Evolutionary conservation across 2,888 invertebrate species (phyloP), one percentile per base, ranked within the genome.

Genomic region (Rambutsinella grinnellia): DNA sequence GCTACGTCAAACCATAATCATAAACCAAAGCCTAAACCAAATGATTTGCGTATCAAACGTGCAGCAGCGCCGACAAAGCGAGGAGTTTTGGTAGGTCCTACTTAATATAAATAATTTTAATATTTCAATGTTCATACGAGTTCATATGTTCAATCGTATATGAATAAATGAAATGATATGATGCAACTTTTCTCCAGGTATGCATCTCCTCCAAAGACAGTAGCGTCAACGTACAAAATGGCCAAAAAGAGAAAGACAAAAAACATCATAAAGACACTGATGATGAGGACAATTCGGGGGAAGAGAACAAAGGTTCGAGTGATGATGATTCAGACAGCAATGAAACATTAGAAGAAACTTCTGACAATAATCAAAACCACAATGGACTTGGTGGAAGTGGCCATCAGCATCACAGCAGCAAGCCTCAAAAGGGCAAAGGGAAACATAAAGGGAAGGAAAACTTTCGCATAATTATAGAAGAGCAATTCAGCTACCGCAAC

Each of bases 401-500:
- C 19, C 15, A 49, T 49, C 49, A 49, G 6, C 15, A 49, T 49
- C 28, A 28, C 13, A 47, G 46, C 24, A n/a, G n/a, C 5, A 70
- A 76, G 44, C 57, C 76, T 8, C 19, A 3, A n/a, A 23, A 27
- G 19, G 24, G 24, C 5, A 21, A 27, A 2, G n/a, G n/a, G n/a
- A 44, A 27, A 13, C 5, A 27, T 3, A 54, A 56, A 54, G 27
- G 23, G 1, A 69, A 58, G 17, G 56, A 44, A 1, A 56, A 71
- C 8, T 57, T 23, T 3, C 54, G 72, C 17, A 19, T 72, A 17
- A 66, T 78, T 36, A 13, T 78, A 5, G 74, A 78, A n/a, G 78
- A 78, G 17, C 51, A 51, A 54, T 78, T 78, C 46, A 24, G 65
- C 5, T 36, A 51, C 10, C 57, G 69, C 3, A 69, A 66, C 19